These are phyloP conservation scores for Orgyia antiqua DNA, from an alignment of 2,888 invertebrate species.

Conservation along the genomic window DNA sequence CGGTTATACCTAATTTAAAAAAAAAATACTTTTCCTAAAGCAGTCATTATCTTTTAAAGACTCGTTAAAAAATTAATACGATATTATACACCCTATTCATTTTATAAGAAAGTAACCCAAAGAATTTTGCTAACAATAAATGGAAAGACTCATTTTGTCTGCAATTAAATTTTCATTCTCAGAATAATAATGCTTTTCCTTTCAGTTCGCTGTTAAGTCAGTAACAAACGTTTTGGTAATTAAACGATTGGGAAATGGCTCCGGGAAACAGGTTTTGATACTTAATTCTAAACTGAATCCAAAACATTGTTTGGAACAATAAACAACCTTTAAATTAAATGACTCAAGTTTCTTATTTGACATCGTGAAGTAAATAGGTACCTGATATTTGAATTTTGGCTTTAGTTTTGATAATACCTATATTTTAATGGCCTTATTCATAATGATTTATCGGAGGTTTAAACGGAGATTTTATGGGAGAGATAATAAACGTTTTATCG, in stretches of 20 bases:
- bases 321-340: background rate
- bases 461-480: too few relatives aligned
- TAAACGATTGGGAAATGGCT: background rate
- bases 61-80: too few relatives aligned
- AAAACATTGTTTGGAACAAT: background rate
- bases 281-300: background rate
- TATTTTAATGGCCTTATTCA: too few relatives aligned
- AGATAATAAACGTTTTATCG: too few relatives aligned
- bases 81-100: too few relatives aligned
- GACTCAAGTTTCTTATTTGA: background rate
- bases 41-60: too few relatives aligned
- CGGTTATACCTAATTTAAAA: too few relatives aligned
- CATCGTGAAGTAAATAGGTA: background rate
- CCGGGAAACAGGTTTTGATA: background rate
- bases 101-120: too few relatives aligned
- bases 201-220: constrained; percentile 1
- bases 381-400: too few relatives aligned
- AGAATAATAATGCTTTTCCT: background rate
- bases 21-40: too few relatives aligned
- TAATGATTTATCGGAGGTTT: too few relatives aligned
- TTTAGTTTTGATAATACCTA: too few relatives aligned
- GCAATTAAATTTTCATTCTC: background rate
- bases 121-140: background rate
- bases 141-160: background rate
- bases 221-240: background rate